Percentiles rank a stretch among this genome's conserved stretches.
These are phyloP conservation scores for Meriones psammophilus DNA, from an alignment of 2,797 vertebrate genomes.

Conservation along the genomic window DNA sequence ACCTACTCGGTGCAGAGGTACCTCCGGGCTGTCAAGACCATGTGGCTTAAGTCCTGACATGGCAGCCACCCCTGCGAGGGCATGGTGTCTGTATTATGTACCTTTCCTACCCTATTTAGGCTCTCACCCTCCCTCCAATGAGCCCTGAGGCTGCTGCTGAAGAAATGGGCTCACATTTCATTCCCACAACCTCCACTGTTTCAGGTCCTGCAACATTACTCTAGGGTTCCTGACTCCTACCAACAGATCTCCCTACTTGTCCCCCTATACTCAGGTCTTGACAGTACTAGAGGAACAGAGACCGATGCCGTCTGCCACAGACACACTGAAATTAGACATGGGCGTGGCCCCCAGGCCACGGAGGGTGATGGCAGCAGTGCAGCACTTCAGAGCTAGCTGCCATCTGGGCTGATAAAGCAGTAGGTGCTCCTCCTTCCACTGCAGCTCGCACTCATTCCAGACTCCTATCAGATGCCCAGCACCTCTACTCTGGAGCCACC, in stretches of 20 bases:
- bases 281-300: not conserved
- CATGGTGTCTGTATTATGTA: not conserved
- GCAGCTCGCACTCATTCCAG: not conserved
- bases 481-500: not conserved
- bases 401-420: not conserved
- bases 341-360: too few relatives aligned
- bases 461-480: not conserved
- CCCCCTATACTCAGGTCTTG: not conserved
- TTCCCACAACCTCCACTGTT: accelerated
- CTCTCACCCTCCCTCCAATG: not conserved
- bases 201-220: accelerated
- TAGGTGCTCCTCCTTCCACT: not conserved
- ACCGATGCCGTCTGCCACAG: not conserved
- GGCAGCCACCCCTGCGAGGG: not conserved
- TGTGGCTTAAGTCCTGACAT: accelerated
- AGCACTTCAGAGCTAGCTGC: not conserved
- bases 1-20: not conserved
- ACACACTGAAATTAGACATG: not conserved
- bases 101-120: too few relatives aligned
- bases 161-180: not conserved
- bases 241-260: not conserved
- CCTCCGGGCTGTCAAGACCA: not conserved
- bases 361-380: not conserved
- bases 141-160: accelerated
- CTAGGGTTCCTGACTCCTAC: not conserved